A percentile compares a stretch with the other conserved stretches of the same genome.
Evolutionary conservation across 1,140 invertebrate species (phyloP).

Genomic region (Atta cephalotes): DNA sequence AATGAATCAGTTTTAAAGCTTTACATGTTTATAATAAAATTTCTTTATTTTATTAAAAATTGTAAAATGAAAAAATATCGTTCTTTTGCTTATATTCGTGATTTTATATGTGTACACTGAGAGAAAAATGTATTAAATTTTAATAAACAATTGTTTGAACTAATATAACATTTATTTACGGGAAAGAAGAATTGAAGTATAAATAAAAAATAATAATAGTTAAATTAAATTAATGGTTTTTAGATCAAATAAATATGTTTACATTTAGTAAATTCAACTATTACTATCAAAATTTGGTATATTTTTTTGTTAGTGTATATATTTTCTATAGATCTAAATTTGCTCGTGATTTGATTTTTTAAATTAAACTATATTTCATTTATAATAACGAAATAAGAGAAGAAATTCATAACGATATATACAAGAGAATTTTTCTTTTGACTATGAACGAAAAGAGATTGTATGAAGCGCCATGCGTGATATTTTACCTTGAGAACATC

Average conservation of each 20-base stretch:
- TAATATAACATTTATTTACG: no score
- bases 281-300: no score
- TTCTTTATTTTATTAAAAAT: background rate
- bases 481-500: constrained; percentile 55
- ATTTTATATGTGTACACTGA: background rate
- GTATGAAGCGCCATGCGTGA: background rate
- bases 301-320: background rate
- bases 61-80: background rate
- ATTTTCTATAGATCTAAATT: background rate
- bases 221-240: no score
- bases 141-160: no score
- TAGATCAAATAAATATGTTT: background rate
- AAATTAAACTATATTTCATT: background rate
- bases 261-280: no score
- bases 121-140: no score
- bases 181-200: no score
- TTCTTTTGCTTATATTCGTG: background rate
- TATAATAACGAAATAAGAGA: background rate
- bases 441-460: background rate
- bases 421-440: background rate
- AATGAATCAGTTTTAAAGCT: background rate
- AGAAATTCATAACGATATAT: background rate
- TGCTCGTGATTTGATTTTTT: background rate
- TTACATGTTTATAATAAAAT: background rate
- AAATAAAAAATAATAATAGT: no score